These are phyloP conservation scores for Menidia menidia DNA, from an alignment of 2,797 vertebrate genomes.

Conservation along the genomic window DNA sequence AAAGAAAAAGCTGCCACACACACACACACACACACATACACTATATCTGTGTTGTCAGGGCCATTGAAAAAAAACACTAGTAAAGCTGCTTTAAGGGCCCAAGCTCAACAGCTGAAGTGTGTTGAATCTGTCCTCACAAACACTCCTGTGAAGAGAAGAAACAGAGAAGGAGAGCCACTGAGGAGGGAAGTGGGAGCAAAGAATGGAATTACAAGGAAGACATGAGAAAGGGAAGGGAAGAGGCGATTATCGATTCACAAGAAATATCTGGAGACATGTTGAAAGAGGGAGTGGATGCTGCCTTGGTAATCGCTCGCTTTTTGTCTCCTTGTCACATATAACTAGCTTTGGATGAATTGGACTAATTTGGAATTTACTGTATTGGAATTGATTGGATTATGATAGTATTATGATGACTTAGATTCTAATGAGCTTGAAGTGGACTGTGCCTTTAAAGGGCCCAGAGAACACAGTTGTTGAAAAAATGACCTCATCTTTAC, in stretches of 20 bases:
- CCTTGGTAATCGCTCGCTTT: slow-evolving; percentile 8
- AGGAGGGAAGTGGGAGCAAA: slow-evolving; percentile 38
- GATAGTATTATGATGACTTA: no score
- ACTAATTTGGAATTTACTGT: no score
- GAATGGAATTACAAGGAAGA: slow-evolving; percentile 56
- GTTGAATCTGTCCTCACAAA: slow-evolving; percentile 63
- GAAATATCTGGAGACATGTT: slow-evolving; percentile 31
- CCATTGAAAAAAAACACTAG: slow-evolving; percentile 42
- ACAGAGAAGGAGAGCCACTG: slow-evolving; percentile 7
- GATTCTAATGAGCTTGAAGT: no score
- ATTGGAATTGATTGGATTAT: no score
- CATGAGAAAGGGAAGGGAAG: slow-evolving; percentile 28
- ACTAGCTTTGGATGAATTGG: slow-evolving; percentile 2
- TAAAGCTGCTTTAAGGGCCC: slow-evolving; percentile 50
- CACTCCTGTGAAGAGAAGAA: slow-evolving; percentile 30
- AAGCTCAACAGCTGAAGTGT: slow-evolving; percentile 54
- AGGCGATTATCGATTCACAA: slow-evolving; percentile 49
- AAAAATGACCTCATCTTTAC: background rate
- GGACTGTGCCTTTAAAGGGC: no score
- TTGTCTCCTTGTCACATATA: slow-evolving; percentile 14
- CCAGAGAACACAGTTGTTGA: no score
- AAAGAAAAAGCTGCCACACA: slow-evolving; percentile 15
- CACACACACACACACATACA: slow-evolving; percentile 16
- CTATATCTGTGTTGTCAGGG: slow-evolving; percentile 33
- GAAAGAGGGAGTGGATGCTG: slow-evolving; percentile 29